Base-by-base conservation (phyloP, 2,797 vertebrate species). In the Trichosurus vulpecula region DNA sequence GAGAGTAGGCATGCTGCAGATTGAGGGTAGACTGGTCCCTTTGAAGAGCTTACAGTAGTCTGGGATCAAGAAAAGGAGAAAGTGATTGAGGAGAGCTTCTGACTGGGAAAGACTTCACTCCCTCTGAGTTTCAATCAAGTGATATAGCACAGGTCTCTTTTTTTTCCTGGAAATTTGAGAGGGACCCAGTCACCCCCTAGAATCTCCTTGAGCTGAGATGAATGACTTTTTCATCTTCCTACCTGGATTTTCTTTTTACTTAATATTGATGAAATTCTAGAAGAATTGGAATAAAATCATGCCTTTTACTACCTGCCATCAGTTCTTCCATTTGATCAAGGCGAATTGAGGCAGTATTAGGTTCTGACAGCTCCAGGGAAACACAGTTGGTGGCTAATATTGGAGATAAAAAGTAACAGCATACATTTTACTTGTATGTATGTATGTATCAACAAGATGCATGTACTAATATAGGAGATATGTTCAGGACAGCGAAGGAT, bases 131-230 rank as follows among this genome's bases (percentile, higher is more conserved):
- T 91, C 90, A 47, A 54, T n/a, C 31, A 95, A 93, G 35, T 91
- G 54, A 94, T 91, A 52, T 90, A 51, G 29, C 51, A 22, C 1
- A 5, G 52, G 16, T 91, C 4, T 66, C 13, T 13, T 31, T 30
- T 30, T 74, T 94, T 94, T 94, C 91, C 52, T 61, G 54, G 55
- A 41, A 22, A 91, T 47, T 91, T 91, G 30, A 54, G 58, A 87
- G 87, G 22, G 19, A 30, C 90, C 87, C 92, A 8, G 1, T 41
- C n/a, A 95, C 54, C 54, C 54, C 61, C 56, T 74, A 74, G 57
- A 0, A 14, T 93, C n/a, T 55, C 57, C 19, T 35, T 35, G 94
- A 54, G n/a, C 19, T 25, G 8, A 54, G 14, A 74, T 94, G 31
- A 81, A 30, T n/a, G 35, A 53, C 19, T 35, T 52, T 74, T 31